phyloP scores from a whole-genome alignment of 2,113 vertebrate species.

The Cyanocitta stelleri region DNA sequence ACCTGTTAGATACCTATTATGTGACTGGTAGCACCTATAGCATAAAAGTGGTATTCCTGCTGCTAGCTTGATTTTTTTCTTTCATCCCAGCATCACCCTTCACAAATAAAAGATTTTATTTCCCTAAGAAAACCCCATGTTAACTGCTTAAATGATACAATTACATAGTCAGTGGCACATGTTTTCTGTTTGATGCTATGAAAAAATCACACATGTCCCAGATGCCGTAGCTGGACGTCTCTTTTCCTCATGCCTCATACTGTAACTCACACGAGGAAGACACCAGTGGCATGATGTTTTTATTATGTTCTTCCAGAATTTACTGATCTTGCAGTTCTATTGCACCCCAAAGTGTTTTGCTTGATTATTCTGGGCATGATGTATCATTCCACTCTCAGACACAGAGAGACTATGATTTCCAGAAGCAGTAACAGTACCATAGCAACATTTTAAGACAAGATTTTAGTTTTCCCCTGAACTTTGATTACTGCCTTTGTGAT shows the following conservation, averaged over 20 bases:
- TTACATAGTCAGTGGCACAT: background rate
- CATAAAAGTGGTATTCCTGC: background rate
- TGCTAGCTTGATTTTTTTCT: background rate
- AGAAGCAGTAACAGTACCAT: background rate
- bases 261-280: background rate
- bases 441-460: background rate
- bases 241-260: background rate
- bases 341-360: background rate
- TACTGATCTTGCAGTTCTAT: background rate
- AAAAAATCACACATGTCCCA: background rate
- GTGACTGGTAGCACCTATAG: background rate
- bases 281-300: background rate
- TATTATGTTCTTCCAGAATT: background rate
- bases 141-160: background rate
- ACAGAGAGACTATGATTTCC: background rate
- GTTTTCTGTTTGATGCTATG: background rate
- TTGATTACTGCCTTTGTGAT: background rate
- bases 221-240: rapidly evolving
- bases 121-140: background rate
- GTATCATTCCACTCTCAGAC: background rate
- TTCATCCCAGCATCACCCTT: background rate
- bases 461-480: background rate
- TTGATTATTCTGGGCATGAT: background rate
- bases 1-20: background rate
- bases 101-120: background rate